phyloP scores from a whole-genome alignment of 2,888 invertebrate genomes.

The Drosophila paranaensis region DNA sequence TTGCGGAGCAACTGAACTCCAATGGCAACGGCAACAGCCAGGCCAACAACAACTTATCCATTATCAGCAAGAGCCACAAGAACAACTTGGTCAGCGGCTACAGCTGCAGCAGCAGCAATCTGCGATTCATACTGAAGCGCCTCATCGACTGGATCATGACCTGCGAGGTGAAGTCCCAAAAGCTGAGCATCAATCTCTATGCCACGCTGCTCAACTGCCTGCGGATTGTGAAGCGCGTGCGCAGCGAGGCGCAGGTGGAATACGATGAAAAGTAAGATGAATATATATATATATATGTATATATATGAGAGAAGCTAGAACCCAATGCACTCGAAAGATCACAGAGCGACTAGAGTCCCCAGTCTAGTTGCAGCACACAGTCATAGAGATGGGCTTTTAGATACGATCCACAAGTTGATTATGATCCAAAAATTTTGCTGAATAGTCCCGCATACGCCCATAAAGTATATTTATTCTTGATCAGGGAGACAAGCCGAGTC shows the following conservation, averaged over 20 bases:
- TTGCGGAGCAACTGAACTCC: conserved; percentile 1
- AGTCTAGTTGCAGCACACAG: too few species aligned
- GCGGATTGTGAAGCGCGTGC: conserved; percentile 87
- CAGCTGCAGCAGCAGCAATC: conserved; percentile 48
- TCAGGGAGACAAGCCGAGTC: too few species aligned
- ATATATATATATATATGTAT: neutral
- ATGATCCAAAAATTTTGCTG: too few species aligned
- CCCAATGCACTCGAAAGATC: too few species aligned
- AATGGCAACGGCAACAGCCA: neutral
- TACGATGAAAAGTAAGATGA: conserved; percentile 64
- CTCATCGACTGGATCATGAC: conserved; percentile 93
- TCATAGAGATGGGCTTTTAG: too few species aligned
- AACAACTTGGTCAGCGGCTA: neutral
- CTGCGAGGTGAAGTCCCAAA: conserved; percentile 92
- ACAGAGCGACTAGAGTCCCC: too few species aligned
- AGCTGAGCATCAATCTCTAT: conserved; percentile 94
- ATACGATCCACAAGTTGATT: too few species aligned
- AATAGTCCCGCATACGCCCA: too few species aligned
- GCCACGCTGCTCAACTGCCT: conserved; percentile 93
- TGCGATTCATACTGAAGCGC: conserved; percentile 88
- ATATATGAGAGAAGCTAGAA: too few species aligned
- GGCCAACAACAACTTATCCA: neutral
- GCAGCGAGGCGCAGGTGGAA: conserved; percentile 56
- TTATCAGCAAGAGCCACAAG: neutral
- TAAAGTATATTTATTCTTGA: too few species aligned